phyloP scores from a whole-genome alignment of 2,888 invertebrate species.

The Ceriagrion tenellum region DNA sequence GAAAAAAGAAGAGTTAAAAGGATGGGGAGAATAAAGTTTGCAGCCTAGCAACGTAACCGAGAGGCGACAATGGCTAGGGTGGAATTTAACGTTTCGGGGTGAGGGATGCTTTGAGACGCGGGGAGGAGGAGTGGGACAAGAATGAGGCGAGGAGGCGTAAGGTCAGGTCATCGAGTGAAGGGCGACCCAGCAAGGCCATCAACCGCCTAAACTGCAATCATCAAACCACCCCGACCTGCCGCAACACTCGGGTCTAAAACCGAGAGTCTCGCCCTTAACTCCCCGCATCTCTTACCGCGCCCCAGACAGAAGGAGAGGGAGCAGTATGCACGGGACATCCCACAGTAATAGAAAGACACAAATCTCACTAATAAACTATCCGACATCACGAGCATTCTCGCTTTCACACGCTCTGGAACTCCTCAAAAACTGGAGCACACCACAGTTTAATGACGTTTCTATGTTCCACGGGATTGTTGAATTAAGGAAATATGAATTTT shows the following conservation, averaged over 20 bases:
- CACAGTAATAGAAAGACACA: slow-evolving; percentile 28
- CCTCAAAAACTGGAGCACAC: not conserved
- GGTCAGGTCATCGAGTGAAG: slow-evolving; percentile 46
- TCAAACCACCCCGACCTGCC: slow-evolving; percentile 49
- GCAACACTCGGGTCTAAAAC: not conserved
- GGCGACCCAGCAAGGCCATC: not conserved
- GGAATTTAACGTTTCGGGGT: not conserved
- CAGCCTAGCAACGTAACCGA: not conserved
- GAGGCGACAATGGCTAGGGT: not conserved
- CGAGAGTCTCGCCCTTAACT: not conserved
- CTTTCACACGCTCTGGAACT: not conserved
- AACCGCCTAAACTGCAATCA: slow-evolving; percentile 48
- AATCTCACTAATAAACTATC: not conserved
- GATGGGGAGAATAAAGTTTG: not conserved
- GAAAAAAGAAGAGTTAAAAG: not conserved
- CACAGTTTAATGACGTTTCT: no score
- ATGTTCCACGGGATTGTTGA: no score
- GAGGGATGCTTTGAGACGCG: no score
- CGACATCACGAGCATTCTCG: not conserved
- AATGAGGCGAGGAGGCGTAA: slow-evolving; percentile 2
- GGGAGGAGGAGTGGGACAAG: not conserved
- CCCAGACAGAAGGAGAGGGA: not conserved
- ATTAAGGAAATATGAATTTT: no score
- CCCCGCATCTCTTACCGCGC: no score
- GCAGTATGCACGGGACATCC: not conserved